phyloP scores from a whole-genome alignment of 2,888 invertebrate genomes.

The Pharmacophagus antenor region DNA sequence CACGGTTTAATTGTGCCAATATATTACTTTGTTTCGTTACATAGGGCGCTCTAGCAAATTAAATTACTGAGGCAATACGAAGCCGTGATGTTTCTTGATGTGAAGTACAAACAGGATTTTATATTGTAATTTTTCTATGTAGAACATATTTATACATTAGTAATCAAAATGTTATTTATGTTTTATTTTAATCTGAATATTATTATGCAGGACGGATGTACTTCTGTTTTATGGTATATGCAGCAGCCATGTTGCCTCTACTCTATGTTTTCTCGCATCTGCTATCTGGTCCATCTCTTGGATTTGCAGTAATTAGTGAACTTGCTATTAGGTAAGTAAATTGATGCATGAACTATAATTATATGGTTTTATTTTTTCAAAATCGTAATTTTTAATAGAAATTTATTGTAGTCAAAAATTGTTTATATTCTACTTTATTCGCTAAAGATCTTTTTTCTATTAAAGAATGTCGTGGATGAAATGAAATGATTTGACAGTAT shows the following conservation, averaged over 20 bases:
- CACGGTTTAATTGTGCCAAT: no score
- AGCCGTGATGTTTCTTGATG: no score
- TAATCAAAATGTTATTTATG: background rate
- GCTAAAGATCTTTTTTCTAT: background rate
- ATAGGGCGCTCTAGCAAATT: no score
- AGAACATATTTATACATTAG: background rate
- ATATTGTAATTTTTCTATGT: no score
- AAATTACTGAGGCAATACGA: no score
- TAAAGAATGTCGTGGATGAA: background rate
- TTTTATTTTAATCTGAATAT: background rate
- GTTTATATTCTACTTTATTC: background rate
- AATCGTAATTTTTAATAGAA: background rate
- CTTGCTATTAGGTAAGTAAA: conserved; percentile 84
- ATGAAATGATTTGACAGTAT: background rate
- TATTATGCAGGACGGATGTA: conserved; percentile 77
- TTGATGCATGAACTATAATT: background rate
- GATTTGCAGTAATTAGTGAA: conserved; percentile 87
- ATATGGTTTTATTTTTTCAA: no score
- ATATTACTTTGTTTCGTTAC: no score
- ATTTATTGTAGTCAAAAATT: background rate
- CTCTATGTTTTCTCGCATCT: conserved; percentile 85
- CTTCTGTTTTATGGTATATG: conserved; percentile 84
- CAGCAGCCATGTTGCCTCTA: conserved; percentile 86
- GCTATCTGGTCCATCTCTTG: conserved; percentile 87
- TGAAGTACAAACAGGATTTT: no score